phyloP scores from a whole-genome alignment of 2,888 invertebrate species.

The Arrhopalites spinosus region DNA sequence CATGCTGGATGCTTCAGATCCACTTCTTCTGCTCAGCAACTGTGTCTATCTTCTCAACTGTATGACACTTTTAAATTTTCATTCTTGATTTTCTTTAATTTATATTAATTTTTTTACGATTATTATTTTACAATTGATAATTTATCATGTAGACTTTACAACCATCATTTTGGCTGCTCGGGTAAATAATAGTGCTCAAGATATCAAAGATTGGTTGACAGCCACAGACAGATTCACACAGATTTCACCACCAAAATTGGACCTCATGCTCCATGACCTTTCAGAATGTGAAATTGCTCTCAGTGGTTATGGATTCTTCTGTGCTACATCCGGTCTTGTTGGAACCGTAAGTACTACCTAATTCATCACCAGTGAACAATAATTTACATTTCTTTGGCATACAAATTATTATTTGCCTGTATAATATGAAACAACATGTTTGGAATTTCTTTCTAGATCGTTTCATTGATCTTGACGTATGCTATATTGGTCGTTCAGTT shows the following conservation, averaged over 20 bases:
- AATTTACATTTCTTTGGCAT: background rate
- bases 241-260: conserved; percentile 23
- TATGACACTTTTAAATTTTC: no score
- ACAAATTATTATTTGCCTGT: no score
- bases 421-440: no score
- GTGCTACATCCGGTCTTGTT: conserved; percentile 28
- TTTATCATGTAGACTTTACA: background rate
- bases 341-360: conserved; percentile 21
- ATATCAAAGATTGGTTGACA: conserved; percentile 28
- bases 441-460: conserved; percentile 3
- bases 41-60: conserved; percentile 24
- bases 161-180: conserved; percentile 28
- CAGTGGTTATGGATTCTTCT: conserved; percentile 29
- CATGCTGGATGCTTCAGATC: conserved; percentile 24
- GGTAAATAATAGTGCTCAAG: conserved; percentile 25
- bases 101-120: no score
- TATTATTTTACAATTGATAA: no score
- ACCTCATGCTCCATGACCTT: conserved; percentile 25
- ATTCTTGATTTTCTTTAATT: no score
- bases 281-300: conserved; percentile 26
- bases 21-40: conserved; percentile 24
- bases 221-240: conserved; percentile 15
- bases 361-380: background rate
- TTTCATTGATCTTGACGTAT: conserved; percentile 31
- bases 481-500: conserved; percentile 31